These are phyloP conservation scores for Prunella strophiata DNA, from an alignment of 2,797 vertebrate species.

Conservation along the genomic window DNA sequence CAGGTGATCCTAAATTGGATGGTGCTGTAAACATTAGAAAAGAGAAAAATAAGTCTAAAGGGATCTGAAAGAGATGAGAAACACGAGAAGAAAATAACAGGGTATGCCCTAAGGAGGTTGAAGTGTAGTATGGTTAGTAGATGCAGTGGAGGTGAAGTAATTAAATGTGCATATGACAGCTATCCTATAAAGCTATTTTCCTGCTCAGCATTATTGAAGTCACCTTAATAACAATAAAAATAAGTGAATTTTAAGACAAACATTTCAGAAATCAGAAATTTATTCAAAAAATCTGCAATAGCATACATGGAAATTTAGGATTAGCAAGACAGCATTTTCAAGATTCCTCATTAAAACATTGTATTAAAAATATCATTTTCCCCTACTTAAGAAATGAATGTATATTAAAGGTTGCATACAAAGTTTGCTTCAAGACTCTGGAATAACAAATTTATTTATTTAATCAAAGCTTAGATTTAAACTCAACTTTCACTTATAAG, in stretches of 20 bases:
- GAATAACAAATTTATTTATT: not conserved
- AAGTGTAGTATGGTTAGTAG: not conserved
- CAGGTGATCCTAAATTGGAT: not conserved
- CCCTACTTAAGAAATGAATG: not conserved
- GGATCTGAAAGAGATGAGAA: conserved; percentile 1
- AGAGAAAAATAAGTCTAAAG: conserved; percentile 6
- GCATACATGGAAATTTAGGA: not conserved
- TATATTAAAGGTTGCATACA: not conserved
- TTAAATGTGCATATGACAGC: not conserved
- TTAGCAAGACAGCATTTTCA: not conserved
- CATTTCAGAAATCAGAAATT: not conserved
- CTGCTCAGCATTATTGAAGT: not conserved
- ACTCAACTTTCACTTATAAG: not conserved
- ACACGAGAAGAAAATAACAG: conserved; percentile 5
- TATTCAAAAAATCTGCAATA: not conserved
- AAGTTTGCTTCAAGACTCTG: not conserved
- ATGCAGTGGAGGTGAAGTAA: not conserved
- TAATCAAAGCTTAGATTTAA: not conserved
- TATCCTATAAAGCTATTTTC: not conserved
- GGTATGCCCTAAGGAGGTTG: not conserved
- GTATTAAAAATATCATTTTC: not conserved
- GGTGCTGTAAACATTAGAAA: not conserved
- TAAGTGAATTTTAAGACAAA: not conserved
- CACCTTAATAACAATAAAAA: not conserved
- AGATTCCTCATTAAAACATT: not conserved